These are phyloP conservation scores for Coturnix japonica DNA, from an alignment of 2,113 vertebrate genomes.

Conservation along the genomic window DNA sequence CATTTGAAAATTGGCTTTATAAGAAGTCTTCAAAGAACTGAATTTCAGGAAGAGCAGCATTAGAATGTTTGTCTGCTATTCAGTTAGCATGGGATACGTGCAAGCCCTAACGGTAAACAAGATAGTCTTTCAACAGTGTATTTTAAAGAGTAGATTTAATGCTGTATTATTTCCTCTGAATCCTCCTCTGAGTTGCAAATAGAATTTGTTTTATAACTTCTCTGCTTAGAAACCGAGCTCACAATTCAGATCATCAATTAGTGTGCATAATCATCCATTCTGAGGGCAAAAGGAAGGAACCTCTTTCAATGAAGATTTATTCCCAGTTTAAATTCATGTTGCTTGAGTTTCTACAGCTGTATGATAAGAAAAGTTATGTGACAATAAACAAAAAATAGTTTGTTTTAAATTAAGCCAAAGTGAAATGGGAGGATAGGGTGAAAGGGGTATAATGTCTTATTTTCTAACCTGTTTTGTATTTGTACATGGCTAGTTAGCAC, in stretches of 20 bases:
- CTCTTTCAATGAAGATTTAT: neutral
- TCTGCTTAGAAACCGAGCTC: neutral
- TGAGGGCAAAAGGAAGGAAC: neutral
- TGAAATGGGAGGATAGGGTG: too few species aligned
- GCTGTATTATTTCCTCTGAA: neutral
- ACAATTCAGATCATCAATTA: neutral
- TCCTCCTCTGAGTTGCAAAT: neutral
- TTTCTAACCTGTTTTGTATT: too few species aligned
- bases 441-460: too few species aligned
- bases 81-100: neutral
- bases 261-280: neutral
- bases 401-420: neutral
- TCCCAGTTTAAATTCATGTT: neutral
- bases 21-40: neutral
- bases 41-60: neutral
- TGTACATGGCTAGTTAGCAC: too few species aligned
- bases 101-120: neutral
- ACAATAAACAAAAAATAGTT: neutral
- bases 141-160: neutral
- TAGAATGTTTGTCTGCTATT: neutral
- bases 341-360: neutral
- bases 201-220: neutral
- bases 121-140: neutral
- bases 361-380: neutral
- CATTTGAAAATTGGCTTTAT: neutral